These are phyloP conservation scores for Oryzaephilus surinamensis DNA, from an alignment of 1,140 invertebrate genomes.

Conservation along the genomic window DNA sequence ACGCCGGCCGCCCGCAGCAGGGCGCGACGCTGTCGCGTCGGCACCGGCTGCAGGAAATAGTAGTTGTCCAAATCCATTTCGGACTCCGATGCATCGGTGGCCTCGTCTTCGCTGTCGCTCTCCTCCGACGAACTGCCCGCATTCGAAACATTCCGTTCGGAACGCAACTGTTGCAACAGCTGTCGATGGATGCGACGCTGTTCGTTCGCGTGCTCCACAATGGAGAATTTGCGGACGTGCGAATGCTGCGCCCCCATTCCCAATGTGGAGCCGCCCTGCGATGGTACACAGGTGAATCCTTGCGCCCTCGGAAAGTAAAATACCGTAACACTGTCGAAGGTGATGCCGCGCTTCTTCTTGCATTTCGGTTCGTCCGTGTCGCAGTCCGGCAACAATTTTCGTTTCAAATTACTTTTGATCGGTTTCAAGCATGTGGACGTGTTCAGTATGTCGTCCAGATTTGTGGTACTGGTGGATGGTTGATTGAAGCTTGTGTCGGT, in stretches of 20 bases:
- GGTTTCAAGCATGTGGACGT: conserved; percentile 14
- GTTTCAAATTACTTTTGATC: conserved; percentile 45
- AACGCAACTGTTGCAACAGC: conserved; percentile 58
- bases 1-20: conserved; percentile 82
- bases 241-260: conserved; percentile 88
- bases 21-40: conserved; percentile 78
- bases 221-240: conserved; percentile 58
- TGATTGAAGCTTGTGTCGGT: no score
- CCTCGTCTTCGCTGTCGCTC: conserved; percentile 66
- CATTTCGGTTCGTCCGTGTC: conserved; percentile 39
- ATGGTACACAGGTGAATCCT: conserved; percentile 96
- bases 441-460: conserved; percentile 25
- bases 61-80: conserved; percentile 85
- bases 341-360: conserved; percentile 66
- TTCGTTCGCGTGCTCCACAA: conserved; percentile 70
- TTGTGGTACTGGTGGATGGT: background rate
- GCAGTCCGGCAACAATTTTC: conserved; percentile 37
- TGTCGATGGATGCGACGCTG: conserved; percentile 75
- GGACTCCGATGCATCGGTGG: conserved; percentile 71
- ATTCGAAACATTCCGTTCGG: conserved; percentile 6
- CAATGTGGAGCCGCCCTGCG: conserved; percentile 89
- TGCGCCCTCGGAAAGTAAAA: conserved; percentile 92
- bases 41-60: conserved; percentile 88
- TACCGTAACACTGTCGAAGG: conserved; percentile 87
- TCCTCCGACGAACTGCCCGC: conserved; percentile 53